Percentiles rank a stretch among this genome's conserved stretches.
Conservation (phyloP, 2,888 invertebrate genomes). For the Pyrocoelia pectoralis region DNA sequence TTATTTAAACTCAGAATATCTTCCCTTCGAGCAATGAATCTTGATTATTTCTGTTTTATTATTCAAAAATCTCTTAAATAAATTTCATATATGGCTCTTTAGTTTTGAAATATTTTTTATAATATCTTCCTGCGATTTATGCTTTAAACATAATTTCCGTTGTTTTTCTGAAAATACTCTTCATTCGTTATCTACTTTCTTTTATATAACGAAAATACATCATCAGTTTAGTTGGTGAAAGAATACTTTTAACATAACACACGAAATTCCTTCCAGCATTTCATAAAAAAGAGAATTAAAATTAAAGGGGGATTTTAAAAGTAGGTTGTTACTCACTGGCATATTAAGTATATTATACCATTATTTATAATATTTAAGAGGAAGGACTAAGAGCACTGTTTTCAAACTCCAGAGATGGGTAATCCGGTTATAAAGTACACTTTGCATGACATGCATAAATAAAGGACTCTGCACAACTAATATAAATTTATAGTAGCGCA, state of each 20-base stretch:
- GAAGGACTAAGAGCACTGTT: not conserved
- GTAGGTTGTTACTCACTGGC: too few species aligned
- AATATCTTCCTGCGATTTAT: slow-evolving; percentile 7
- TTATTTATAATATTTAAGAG: not conserved
- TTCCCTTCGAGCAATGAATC: slow-evolving; percentile 18
- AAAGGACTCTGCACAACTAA: not conserved
- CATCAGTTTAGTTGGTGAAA: not conserved
- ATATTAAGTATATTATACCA: not conserved
- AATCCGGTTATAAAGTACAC: slow-evolving; percentile 1
- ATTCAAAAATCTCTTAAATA: slow-evolving; percentile 15
- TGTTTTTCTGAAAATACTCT: not conserved
- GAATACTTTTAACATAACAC: not conserved
- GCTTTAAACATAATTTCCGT: slow-evolving; percentile 1
- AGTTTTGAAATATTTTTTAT: slow-evolving; percentile 12
- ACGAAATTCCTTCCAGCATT: not conserved
- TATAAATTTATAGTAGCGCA: not conserved
- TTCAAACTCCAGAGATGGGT: not conserved
- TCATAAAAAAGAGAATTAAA: not conserved
- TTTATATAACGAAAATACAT: not conserved
- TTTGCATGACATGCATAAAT: not conserved
- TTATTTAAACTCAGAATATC: slow-evolving; percentile 14
- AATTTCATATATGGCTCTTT: slow-evolving; percentile 12
- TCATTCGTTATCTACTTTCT: not conserved
- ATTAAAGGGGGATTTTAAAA: not conserved
- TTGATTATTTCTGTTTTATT: slow-evolving; percentile 15